A percentile compares a stretch with the other conserved stretches of the same genome.
Conservation (phyloP, 2,888 invertebrate species). For the Leucania comma region DNA sequence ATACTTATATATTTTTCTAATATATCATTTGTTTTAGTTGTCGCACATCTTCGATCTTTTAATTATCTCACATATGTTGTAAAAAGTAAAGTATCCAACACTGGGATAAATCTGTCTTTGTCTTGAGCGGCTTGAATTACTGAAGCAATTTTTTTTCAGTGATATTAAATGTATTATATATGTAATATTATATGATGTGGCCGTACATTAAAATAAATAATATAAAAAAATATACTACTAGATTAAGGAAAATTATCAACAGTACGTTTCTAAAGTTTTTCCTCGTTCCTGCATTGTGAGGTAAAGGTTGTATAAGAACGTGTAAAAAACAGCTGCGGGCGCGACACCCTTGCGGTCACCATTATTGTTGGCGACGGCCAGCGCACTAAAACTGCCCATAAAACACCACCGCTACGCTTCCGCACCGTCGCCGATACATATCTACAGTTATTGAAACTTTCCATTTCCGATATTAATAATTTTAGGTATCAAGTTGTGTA, state of each 20-base stretch:
- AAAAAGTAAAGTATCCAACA: too few relatives aligned
- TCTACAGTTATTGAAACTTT: constrained; percentile 82
- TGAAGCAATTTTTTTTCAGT: too few relatives aligned
- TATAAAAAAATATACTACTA: not conserved
- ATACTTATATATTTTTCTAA: too few relatives aligned
- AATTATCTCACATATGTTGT: too few relatives aligned
- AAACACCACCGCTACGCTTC: constrained; percentile 70
- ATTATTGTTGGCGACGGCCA: constrained; percentile 80
- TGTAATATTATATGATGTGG: too few relatives aligned
- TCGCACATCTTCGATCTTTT: too few relatives aligned
- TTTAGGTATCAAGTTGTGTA: constrained; percentile 49
- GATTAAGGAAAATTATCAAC: not conserved
- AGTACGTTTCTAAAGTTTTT: constrained; percentile 66
- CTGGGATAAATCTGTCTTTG: too few relatives aligned
- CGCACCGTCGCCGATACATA: constrained; percentile 72
- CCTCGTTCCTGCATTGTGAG: constrained; percentile 71
- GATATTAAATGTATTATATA: too few relatives aligned
- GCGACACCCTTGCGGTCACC: constrained; percentile 86
- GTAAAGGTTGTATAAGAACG: constrained; percentile 83
- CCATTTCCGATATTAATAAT: constrained; percentile 69
- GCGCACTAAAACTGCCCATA: constrained; percentile 85
- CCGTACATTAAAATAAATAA: too few relatives aligned
- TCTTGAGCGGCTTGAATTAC: too few relatives aligned
- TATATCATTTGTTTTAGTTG: too few relatives aligned
- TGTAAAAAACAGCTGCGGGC: constrained; percentile 92